Evolutionary conservation across 2,797 vertebrate species (phyloP).

Genomic region (Poeciliopsis presidionis): DNA sequence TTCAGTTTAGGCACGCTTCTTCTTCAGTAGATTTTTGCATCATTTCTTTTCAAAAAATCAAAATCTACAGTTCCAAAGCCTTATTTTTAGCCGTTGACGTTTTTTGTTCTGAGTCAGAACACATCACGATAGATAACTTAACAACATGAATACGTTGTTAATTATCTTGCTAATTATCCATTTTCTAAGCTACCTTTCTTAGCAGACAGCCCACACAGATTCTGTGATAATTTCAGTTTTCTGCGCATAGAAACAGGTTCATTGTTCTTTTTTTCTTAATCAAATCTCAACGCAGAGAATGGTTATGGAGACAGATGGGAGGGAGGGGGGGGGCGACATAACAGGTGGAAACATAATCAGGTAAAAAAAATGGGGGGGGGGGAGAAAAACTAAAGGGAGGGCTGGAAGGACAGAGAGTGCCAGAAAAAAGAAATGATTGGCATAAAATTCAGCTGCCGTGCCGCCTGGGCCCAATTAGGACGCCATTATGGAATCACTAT

Average conservation of each 20-base stretch:
- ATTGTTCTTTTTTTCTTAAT: conserved; percentile 4
- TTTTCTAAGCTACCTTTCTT: conserved; percentile 2
- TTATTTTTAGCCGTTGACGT: neutral
- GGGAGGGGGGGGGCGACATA: neutral
- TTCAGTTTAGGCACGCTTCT: neutral
- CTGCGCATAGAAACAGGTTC: neutral
- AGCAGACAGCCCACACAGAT: neutral
- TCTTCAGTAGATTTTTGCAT: neutral
- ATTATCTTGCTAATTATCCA: conserved; percentile 16
- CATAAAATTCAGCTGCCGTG: conserved; percentile 44
- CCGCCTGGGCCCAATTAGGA: conserved; percentile 65
- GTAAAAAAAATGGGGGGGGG: neutral
- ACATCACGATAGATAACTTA: neutral
- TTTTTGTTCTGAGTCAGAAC: neutral
- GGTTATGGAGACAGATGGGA: neutral
- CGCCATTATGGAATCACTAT: conserved; percentile 67
- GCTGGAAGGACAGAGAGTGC: conserved; percentile 16
- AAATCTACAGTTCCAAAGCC: neutral
- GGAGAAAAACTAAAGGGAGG: neutral
- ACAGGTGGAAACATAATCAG: conserved; percentile 22
- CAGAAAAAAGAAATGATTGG: conserved; percentile 62
- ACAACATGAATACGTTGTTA: conserved; percentile 1
- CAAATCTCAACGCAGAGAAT: conserved; percentile 3
- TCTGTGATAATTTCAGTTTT: conserved; percentile 19
- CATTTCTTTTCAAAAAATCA: neutral